Base-by-base conservation (phyloP, 2,888 invertebrate species). In the Zootermopsis nevadensis region DNA sequence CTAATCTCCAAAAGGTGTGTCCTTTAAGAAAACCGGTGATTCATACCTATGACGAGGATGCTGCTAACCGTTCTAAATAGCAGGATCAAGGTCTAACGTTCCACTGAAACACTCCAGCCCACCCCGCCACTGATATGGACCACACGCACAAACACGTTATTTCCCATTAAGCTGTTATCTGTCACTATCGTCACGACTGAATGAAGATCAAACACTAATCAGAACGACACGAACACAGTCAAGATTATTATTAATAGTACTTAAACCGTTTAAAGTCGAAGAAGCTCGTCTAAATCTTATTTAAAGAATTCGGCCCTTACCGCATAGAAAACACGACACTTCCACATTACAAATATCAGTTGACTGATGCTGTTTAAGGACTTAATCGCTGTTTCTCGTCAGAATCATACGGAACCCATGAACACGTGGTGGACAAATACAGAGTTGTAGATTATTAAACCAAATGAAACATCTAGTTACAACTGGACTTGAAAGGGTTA, bases 1-100 rank as follows among this genome's bases (percentile, higher is more conserved):
- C 15, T 3, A 3, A 48, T 48, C 19, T 19, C 48, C 48, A 19
- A 48, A 19, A 3, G 38, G 3, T 19, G 60, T 53, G 53, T 22
- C 53, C 53, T 53, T 53, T 10, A 38, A 38, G 6, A 10, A 38
- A 38, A 38, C 60, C 22, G 60, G 22, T 69, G 69, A 69, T 69
- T 69, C 69, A 69, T 69, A 15, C 22, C 15, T 33, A 7, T 69
- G 30, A 30, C 31, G 31, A 3, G 69, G 69, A 69, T 24, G 69
- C 69, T 69, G 69, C 69, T 69, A 69, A 69, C 33, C 4, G 33
- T 33, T 69, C 69, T 69, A 69, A 66, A 30, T 7, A 33, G 33
- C 27, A 1, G 69, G 15, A 1, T 1, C 33, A 33, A 69, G 33
- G 33, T 33, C 69, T 27, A 67, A 8, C n/a, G 67, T 67, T n/a